Base-by-base conservation (phyloP, 2,888 invertebrate species). In the Agrypnus murinus region DNA sequence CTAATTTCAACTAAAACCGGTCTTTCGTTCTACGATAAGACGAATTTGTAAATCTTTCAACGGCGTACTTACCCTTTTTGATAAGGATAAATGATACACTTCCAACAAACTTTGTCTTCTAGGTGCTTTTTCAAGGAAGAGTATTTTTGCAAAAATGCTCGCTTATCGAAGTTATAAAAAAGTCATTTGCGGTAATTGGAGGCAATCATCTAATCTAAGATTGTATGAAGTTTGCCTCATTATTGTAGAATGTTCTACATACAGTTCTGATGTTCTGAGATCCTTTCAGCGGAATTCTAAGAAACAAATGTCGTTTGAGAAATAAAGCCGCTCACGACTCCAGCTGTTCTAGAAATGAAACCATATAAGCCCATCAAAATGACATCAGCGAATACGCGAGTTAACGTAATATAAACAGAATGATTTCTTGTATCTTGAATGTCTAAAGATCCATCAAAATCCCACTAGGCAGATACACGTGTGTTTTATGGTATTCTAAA, bases 391-490 rank as follows among this genome's bases (percentile, higher is more conserved):
- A 45, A 15, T 45, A 45, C 17, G 45, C 14, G 45, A 45, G 45
- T 45, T 45, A 45, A 45, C 45, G 45, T 45, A 45, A 45, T 45
- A 45, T 45, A 45, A 45, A 45, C 45, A 45, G 45, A 45, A 45
- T 8, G 17, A 45, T 45, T 45, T 14, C 14, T 45, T 45, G 45
- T 17, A 45, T 45, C 45, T 15, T 45, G 45, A 45, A 45, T 45
- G 45, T 15, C 8, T 45, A 45, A 45, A 15, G 15, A 17, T 8
- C 45, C 45, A 45, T 45, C 45, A 45, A 45, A 45, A 45, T 8
- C 8, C 8, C 17, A 45, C 17, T 15, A 45, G n/a, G n/a, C n/a
- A n/a, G 14, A 45, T 6, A 45, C 45, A 25, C 5, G 5, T 25
- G 25, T 5, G 25, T 2, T 25, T 25, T 25, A 5, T 25, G 25